Percentiles rank a stretch among this genome's conserved stretches.
These are phyloP conservation scores for Rattus rattus DNA, from an alignment of 2,113 vertebrate species.

Conservation along the genomic window DNA sequence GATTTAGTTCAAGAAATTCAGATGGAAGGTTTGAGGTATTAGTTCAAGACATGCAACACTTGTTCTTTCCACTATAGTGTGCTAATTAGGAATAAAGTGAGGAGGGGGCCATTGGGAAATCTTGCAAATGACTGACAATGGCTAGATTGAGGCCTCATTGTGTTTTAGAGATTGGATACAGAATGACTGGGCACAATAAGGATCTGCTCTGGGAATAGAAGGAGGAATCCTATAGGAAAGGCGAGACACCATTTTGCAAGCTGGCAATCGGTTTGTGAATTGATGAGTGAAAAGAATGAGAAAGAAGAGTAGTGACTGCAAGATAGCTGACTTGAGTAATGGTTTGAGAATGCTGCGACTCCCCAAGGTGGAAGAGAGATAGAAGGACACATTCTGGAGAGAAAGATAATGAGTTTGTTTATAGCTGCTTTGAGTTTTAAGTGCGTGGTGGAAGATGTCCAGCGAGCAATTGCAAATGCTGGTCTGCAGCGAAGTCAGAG, in stretches of 20 bases:
- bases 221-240: not conserved
- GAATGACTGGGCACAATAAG: not conserved
- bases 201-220: not conserved
- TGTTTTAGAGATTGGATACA: not conserved
- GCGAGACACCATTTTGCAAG: not conserved
- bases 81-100: not conserved
- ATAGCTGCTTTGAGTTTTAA: constrained; percentile 49
- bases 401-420: constrained; percentile 11
- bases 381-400: constrained; percentile 5
- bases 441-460: constrained; percentile 4
- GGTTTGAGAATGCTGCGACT: not conserved
- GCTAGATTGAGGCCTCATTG: not conserved
- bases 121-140: not conserved
- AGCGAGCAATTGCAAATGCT: constrained; percentile 52
- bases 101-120: not conserved
- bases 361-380: not conserved
- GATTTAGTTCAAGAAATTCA: not conserved
- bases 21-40: not conserved
- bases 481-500: not conserved
- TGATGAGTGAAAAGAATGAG: not conserved
- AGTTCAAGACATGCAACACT: not conserved
- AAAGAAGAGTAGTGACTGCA: not conserved
- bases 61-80: not conserved
- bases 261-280: not conserved
- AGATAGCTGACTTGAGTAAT: not conserved